Percentiles rank a stretch among this genome's conserved stretches.
phyloP scores from a whole-genome alignment of 2,888 invertebrate species.

The Laspeyria flexula region DNA sequence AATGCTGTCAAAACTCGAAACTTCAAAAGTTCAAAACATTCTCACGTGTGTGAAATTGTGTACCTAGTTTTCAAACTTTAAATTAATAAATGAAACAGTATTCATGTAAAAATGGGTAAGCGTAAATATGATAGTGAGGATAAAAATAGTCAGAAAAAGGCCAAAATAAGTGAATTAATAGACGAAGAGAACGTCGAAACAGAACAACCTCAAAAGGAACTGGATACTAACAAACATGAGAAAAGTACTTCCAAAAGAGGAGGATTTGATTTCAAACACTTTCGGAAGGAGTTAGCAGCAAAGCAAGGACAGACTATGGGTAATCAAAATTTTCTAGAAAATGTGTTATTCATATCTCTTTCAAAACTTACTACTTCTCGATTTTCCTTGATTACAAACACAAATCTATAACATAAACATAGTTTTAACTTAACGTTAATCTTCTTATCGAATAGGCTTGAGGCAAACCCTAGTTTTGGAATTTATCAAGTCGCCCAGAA shows the following conservation, averaged over 20 bases:
- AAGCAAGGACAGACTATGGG: slow-evolving; percentile 85
- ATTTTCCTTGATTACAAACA: too few relatives aligned
- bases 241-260: slow-evolving; percentile 43
- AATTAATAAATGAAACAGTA: slow-evolving; percentile 7
- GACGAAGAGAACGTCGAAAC: slow-evolving; percentile 34
- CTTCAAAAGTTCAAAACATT: slow-evolving; percentile 52
- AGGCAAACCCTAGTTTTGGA: too few relatives aligned
- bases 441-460: too few relatives aligned
- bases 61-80: not conserved
- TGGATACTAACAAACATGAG: slow-evolving; percentile 29
- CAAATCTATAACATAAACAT: too few relatives aligned
- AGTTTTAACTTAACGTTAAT: too few relatives aligned
- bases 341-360: too few relatives aligned
- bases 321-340: slow-evolving; percentile 53
- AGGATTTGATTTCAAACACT: slow-evolving; percentile 86
- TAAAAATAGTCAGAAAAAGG: slow-evolving; percentile 52
- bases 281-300: slow-evolving; percentile 83
- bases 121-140: slow-evolving; percentile 66
- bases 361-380: too few relatives aligned
- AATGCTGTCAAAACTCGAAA: too few relatives aligned
- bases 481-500: too few relatives aligned
- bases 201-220: slow-evolving; percentile 63
- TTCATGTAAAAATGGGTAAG: slow-evolving; percentile 64
- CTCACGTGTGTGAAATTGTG: slow-evolving; percentile 47
- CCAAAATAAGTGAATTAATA: slow-evolving; percentile 49